Percentiles rank a stretch among this genome's conserved stretches.
phyloP scores from a whole-genome alignment of 2,797 vertebrate genomes.

The Spondyliosoma cantharus region DNA sequence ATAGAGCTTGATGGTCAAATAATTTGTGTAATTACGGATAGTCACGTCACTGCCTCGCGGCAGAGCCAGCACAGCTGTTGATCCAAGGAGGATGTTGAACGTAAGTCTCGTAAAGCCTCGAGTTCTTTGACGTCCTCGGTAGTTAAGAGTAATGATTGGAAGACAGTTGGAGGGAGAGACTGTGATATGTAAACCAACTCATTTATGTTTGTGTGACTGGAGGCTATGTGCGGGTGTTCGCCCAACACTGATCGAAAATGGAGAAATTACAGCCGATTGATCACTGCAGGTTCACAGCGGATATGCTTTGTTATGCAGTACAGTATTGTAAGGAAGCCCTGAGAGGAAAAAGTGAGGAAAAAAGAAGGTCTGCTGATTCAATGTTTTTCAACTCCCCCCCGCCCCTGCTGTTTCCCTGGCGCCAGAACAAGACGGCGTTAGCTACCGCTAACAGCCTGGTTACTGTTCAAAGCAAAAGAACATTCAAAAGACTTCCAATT shows the following conservation, averaged over 20 bases:
- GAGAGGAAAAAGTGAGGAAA: too few relatives aligned
- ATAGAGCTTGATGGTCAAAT: conserved; percentile 55
- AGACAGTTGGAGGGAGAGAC: conserved; percentile 5
- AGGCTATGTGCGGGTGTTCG: neutral
- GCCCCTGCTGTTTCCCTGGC: too few relatives aligned
- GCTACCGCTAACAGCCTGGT: too few relatives aligned
- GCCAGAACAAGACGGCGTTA: too few relatives aligned
- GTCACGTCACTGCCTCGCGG: conserved; percentile 2
- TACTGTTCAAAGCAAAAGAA: too few relatives aligned
- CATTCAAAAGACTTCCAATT: too few relatives aligned
- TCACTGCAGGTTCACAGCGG: neutral
- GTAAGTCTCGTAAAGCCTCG: conserved; percentile 38
- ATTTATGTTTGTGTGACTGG: neutral
- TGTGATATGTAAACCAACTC: conserved; percentile 7
- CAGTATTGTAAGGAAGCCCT: too few relatives aligned
- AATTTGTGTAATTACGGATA: conserved; percentile 56
- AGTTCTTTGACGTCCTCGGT: conserved; percentile 19
- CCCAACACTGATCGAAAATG: conserved; percentile 1
- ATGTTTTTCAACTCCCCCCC: too few relatives aligned
- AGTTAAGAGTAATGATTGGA: conserved; percentile 18
- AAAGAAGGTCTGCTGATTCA: too few relatives aligned
- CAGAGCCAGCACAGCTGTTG: conserved; percentile 16
- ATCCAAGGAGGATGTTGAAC: conserved; percentile 21
- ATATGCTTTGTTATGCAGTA: too few relatives aligned
- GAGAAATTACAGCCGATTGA: neutral